Conservation (phyloP, 2,113 vertebrate species). For the Panthera leo region DNA sequence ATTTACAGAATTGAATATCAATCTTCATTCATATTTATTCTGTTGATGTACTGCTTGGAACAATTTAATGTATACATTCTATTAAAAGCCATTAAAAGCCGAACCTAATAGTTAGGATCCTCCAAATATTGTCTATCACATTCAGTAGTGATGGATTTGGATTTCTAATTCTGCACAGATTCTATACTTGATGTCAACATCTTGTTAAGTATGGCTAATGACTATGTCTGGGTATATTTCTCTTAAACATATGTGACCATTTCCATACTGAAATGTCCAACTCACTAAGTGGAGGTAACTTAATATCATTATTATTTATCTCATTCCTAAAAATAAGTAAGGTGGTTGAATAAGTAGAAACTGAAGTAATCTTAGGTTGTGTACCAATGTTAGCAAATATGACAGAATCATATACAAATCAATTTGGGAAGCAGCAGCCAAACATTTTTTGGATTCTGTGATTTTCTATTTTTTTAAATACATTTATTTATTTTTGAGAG, state of each 20-base stretch:
- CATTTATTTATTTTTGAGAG: no score
- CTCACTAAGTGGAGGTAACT: neutral
- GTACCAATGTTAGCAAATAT: neutral
- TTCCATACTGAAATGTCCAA: constrained; percentile 20
- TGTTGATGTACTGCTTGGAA: neutral
- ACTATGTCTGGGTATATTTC: neutral
- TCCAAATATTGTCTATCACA: neutral
- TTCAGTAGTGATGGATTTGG: neutral
- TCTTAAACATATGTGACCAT: neutral
- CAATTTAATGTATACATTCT: neutral
- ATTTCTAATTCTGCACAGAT: neutral
- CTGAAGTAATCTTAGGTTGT: neutral
- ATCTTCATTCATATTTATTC: neutral
- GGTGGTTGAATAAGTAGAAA: neutral
- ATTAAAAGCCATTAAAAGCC: neutral
- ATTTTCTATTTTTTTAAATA: neutral
- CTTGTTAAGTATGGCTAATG: neutral
- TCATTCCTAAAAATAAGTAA: constrained; percentile 34
- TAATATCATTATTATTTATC: neutral
- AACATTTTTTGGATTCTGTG: neutral
- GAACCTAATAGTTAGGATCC: neutral
- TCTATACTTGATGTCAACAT: constrained; percentile 11
- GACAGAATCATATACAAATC: neutral
- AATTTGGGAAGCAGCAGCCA: neutral
- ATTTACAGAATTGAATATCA: neutral